These are phyloP conservation scores for Ormyrus nitidulus DNA, from an alignment of 2,888 invertebrate species.

Conservation along the genomic window DNA sequence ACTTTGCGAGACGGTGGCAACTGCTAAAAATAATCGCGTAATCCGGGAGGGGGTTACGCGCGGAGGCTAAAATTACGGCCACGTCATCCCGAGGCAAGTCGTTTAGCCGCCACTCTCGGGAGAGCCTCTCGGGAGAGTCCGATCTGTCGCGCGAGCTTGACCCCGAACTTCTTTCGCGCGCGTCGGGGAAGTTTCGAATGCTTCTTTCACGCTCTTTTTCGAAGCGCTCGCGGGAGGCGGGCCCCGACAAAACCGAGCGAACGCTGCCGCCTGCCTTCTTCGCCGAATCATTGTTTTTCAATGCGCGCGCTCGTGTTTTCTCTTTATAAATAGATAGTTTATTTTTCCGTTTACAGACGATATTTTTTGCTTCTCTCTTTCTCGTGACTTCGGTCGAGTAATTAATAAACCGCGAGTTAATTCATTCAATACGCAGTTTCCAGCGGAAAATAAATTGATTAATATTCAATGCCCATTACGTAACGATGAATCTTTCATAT, in stretches of 20 bases:
- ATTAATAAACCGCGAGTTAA: no score
- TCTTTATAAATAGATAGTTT: no score
- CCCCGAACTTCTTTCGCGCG: slow-evolving; percentile 53
- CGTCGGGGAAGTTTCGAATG: slow-evolving; percentile 22
- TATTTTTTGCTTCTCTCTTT: not conserved
- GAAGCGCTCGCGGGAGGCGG: no score
- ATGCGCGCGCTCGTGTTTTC: no score
- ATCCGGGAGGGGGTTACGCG: slow-evolving; percentile 56
- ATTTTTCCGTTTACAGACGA: not conserved
- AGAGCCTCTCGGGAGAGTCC: not conserved
- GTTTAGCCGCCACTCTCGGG: slow-evolving; percentile 13
- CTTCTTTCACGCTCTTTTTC: not conserved
- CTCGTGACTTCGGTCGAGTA: not conserved
- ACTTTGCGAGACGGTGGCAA: not conserved
- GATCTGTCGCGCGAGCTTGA: slow-evolving; percentile 41
- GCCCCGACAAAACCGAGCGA: no score
- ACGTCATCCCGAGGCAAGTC: slow-evolving; percentile 60
- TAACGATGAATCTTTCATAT: no score
- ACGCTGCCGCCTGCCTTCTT: no score
- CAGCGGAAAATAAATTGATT: no score
- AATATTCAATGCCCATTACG: no score
- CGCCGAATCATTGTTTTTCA: no score
- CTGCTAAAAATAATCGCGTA: slow-evolving; percentile 53
- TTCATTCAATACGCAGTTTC: no score
- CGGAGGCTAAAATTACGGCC: slow-evolving; percentile 64